Percentiles rank a stretch among this genome's conserved stretches.
phyloP scores from a whole-genome alignment of 2,113 vertebrate genomes.

The Nymphicus hollandicus region DNA sequence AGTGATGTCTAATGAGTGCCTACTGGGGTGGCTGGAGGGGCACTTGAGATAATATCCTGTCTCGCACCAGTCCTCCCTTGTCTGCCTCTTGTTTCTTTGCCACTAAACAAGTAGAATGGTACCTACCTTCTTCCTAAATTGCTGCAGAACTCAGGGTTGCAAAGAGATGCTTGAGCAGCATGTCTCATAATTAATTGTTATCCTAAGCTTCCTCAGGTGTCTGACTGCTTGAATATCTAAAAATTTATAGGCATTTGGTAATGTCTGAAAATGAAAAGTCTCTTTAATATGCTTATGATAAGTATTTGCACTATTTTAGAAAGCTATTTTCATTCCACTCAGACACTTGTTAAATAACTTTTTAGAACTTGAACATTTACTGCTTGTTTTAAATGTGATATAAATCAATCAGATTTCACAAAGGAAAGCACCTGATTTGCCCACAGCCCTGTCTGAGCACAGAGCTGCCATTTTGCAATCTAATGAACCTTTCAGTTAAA shows the following conservation, averaged over 20 bases:
- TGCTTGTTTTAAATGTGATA: slow-evolving; percentile 59
- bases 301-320: slow-evolving; percentile 59
- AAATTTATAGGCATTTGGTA: slow-evolving; percentile 59
- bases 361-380: slow-evolving; percentile 59
- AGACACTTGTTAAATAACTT: slow-evolving; percentile 59
- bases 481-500: slow-evolving; percentile 59
- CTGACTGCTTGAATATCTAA: slow-evolving; percentile 1
- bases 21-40: neutral
- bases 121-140: neutral
- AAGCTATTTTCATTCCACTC: slow-evolving; percentile 57
- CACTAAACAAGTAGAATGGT: neutral
- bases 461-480: slow-evolving; percentile 57
- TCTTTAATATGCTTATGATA: slow-evolving; percentile 63
- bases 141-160: neutral
- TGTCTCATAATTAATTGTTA: slow-evolving; percentile 13
- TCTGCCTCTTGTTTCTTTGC: neutral
- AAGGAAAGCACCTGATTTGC: slow-evolving; percentile 60
- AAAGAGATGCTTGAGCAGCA: neutral
- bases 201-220: slow-evolving; percentile 27
- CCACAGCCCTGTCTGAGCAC: slow-evolving; percentile 48
- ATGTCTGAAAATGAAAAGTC: slow-evolving; percentile 22
- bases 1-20: neutral
- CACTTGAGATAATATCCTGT: neutral
- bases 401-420: slow-evolving; percentile 67
- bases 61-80: neutral